A percentile compares a stretch with the other conserved stretches of the same genome.
These are phyloP conservation scores for Euthynnus affinis DNA, from an alignment of 2,797 vertebrate genomes.

Conservation along the genomic window DNA sequence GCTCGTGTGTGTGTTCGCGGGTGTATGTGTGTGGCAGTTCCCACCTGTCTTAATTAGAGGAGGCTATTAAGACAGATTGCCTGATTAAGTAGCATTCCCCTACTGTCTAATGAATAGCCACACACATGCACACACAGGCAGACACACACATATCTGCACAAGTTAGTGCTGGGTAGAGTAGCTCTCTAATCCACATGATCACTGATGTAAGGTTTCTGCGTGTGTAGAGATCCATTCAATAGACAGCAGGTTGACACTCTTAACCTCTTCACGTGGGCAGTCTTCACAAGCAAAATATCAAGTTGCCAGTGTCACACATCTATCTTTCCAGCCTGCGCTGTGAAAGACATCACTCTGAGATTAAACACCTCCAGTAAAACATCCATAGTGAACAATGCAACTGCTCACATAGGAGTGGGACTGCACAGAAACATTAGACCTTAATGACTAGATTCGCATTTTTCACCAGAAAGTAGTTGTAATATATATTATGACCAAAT, in stretches of 20 bases:
- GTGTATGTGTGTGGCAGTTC: conserved; percentile 46
- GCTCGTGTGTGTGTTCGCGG: background rate
- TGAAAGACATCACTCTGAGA: conserved; percentile 3
- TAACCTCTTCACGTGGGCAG: background rate
- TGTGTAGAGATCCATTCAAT: conserved; percentile 19
- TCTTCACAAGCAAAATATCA: conserved; percentile 23
- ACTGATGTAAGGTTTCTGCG: background rate
- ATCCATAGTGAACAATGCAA: background rate
- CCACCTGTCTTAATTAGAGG: conserved; percentile 76
- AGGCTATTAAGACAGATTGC: conserved; percentile 77
- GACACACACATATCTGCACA: conserved; percentile 19
- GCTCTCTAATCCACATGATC: conserved; percentile 12
- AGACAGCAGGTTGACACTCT: conserved; percentile 8
- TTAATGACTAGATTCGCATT: background rate
- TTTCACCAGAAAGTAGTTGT: background rate
- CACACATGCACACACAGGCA: conserved; percentile 22
- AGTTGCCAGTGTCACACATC: background rate
- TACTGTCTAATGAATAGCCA: conserved; percentile 62
- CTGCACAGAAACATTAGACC: background rate
- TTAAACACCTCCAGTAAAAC: conserved; percentile 9
- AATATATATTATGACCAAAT: background rate
- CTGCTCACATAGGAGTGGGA: background rate
- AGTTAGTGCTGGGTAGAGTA: background rate
- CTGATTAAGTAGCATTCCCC: conserved; percentile 73
- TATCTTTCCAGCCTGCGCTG: background rate